Percentiles rank a stretch among this genome's conserved stretches.
Conservation (phyloP, 2,888 invertebrate species). For the Ormyrus rosae region DNA sequence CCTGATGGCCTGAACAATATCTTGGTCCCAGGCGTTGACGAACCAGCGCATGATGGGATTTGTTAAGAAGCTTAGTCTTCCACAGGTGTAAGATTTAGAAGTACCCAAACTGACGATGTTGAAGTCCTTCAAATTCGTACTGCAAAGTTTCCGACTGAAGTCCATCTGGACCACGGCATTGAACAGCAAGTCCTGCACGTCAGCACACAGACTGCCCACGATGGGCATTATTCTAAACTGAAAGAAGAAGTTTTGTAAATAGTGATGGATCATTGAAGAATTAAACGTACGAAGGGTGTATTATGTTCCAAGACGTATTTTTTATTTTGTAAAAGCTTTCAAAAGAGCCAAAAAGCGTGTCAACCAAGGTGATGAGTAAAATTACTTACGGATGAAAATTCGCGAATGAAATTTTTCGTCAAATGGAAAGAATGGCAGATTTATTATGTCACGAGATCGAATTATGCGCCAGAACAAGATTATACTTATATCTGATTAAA, state of each 20-base stretch:
- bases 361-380: too few relatives aligned
- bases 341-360: too few relatives aligned
- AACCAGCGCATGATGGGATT: slow-evolving; percentile 31
- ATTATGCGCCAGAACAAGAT: too few relatives aligned
- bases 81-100: slow-evolving; percentile 16
- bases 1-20: background rate
- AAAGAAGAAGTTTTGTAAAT: background rate
- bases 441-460: too few relatives aligned
- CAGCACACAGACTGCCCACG: slow-evolving; percentile 16
- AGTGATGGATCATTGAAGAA: too few relatives aligned
- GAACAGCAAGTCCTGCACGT: slow-evolving; percentile 26
- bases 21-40: slow-evolving; percentile 9
- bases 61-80: slow-evolving; percentile 10
- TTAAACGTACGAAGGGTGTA: too few relatives aligned
- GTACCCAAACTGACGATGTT: background rate
- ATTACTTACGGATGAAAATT: too few relatives aligned
- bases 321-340: too few relatives aligned
- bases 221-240: slow-evolving; percentile 26
- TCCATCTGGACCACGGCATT: slow-evolving; percentile 21
- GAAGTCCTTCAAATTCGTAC: background rate
- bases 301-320: too few relatives aligned
- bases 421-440: too few relatives aligned
- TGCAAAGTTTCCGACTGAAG: slow-evolving; percentile 10
- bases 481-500: too few relatives aligned
- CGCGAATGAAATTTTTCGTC: too few relatives aligned